These are phyloP conservation scores for Procavia capensis DNA, from an alignment of 2,113 vertebrate genomes.

Conservation along the genomic window DNA sequence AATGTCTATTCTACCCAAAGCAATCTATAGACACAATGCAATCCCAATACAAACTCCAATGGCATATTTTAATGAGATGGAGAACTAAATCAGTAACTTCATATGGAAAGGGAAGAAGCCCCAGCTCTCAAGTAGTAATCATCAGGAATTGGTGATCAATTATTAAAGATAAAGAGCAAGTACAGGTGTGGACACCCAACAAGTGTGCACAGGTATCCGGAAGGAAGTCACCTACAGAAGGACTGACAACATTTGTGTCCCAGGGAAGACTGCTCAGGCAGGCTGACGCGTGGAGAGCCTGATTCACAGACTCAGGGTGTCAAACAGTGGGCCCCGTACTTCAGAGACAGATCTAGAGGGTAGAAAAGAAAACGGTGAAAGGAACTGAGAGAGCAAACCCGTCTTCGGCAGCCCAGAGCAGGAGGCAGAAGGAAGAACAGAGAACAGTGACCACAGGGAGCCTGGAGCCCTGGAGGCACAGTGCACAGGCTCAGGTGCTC, in stretches of 20 bases:
- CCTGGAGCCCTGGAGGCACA: no score
- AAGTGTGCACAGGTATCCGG: not conserved
- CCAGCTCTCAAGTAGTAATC: not conserved
- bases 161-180: constrained; percentile 32
- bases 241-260: not conserved
- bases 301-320: not conserved
- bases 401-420: constrained; percentile 2
- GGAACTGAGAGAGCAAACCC: constrained; percentile 23
- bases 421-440: constrained; percentile 26
- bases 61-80: no score
- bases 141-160: not conserved
- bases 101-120: no score
- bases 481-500: no score
- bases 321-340: not conserved
- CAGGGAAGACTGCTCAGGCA: not conserved
- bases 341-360: not conserved
- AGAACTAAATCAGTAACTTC: no score
- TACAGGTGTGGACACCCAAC: not conserved
- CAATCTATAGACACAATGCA: no score
- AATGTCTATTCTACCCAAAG: no score
- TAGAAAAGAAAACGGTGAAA: not conserved
- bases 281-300: not conserved
- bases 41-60: no score
- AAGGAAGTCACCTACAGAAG: not conserved
- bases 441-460: not conserved